These are phyloP conservation scores for Danio jaintianensis DNA, from an alignment of 2,797 vertebrate species.

Conservation along the genomic window DNA sequence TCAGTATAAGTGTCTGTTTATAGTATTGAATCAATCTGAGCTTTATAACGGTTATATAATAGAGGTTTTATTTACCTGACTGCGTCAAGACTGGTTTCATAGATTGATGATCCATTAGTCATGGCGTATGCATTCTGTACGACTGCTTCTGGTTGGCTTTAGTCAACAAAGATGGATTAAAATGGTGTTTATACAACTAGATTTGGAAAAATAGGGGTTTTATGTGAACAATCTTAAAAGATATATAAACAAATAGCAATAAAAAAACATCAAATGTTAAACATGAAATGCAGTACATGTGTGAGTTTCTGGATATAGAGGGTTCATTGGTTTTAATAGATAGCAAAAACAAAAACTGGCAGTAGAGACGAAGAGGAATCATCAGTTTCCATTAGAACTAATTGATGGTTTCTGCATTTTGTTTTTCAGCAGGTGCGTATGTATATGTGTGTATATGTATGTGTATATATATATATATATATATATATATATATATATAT, in stretches of 20 bases:
- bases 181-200: not conserved
- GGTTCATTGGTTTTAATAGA: too few species aligned
- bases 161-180: constrained; percentile 16
- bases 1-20: not conserved
- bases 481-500: too few species aligned
- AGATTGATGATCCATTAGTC: constrained; percentile 42
- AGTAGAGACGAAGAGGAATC: too few species aligned
- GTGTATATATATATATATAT: too few species aligned
- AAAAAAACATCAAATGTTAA: too few species aligned
- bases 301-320: too few species aligned
- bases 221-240: not conserved
- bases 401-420: too few species aligned
- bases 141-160: constrained; percentile 31
- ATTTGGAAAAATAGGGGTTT: not conserved
- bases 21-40: not conserved
- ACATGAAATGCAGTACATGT: too few species aligned
- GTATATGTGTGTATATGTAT: too few species aligned
- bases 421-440: too few species aligned
- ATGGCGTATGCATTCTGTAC: constrained; percentile 46
- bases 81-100: constrained; percentile 43
- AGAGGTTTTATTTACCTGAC: constrained; percentile 64
- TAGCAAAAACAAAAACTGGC: too few species aligned
- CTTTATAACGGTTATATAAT: not conserved
- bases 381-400: too few species aligned
- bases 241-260: not conserved